Evolutionary conservation across 2,888 invertebrate species (phyloP), one percentile per base, ranked within the genome.

Genomic region (Dynastes tityus): DNA sequence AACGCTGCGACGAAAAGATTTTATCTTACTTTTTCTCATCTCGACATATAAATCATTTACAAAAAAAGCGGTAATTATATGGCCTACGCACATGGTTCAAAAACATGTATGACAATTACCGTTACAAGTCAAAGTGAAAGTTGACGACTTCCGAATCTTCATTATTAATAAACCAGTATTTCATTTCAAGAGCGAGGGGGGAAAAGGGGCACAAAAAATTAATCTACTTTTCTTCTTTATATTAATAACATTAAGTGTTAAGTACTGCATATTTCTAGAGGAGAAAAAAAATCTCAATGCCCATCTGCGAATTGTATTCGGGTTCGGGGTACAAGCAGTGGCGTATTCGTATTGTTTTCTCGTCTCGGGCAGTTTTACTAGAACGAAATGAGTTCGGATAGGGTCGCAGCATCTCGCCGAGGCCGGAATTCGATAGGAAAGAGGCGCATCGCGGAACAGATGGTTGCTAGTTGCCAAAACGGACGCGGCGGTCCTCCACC

Each of bases 401-500:
- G 32, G 40, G 40, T 40, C 58, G 37, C 55, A 0, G 77, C 40
- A 64, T 71, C 78, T 27, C 49, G 29, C 27, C 40, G 32, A 37
- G 27, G 51, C 68, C 5, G 51, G 40, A 63, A 37, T 76, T 13
- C 53, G 53, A 64, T 63, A 22, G 45, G 53, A 76, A 76, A 40
- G 65, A 22, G 51, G 9, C 75, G 51, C 75, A 64, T 51, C 75
- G 65, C 58, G 40, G 63, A 76, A 76, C 73, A 73, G 73, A 73
- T 73, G 73, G 73, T 58, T 71, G 58, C 45, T 49, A 37, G 67
- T 67, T 49, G 67, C 58, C 73, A 58, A 71, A 71, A 71, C 73
- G 58, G 37, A 73, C 37, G 58, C 83, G 84, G 81, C 76, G 84
- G 83, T 82, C 83, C 80, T 80, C 82, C 80, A 80, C 83, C 81